Evolutionary conservation across 2,888 invertebrate genomes (phyloP).

Genomic region (Limnephilus marmoratus): DNA sequence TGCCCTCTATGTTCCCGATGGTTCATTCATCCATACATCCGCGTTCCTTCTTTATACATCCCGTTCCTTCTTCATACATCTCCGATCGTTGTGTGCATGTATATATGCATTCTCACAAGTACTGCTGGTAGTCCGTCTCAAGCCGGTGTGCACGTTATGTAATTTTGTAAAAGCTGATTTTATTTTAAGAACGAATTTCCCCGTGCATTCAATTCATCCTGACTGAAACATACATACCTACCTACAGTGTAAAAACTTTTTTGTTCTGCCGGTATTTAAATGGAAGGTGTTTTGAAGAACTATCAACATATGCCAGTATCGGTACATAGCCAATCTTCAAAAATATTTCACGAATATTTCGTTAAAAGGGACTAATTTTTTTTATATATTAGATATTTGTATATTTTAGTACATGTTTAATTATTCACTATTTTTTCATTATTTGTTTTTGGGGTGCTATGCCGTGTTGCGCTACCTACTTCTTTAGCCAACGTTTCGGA

Average conservation of each 20-base stretch:
- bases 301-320: too few species aligned
- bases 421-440: too few species aligned
- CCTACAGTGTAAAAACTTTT: background rate
- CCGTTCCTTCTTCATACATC: background rate
- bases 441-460: too few species aligned
- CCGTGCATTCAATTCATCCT: background rate
- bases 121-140: background rate
- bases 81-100: background rate
- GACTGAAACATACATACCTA: background rate
- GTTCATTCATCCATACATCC: conserved; percentile 2
- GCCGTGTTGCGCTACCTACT: too few species aligned
- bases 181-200: background rate
- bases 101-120: background rate
- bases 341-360: too few species aligned
- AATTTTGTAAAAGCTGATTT: background rate
- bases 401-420: too few species aligned
- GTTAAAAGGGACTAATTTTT: too few species aligned
- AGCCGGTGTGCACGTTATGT: background rate
- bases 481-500: too few species aligned
- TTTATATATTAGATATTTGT: too few species aligned
- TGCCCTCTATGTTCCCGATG: conserved; percentile 17
- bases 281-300: too few species aligned
- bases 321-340: too few species aligned
- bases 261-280: background rate
- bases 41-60: conserved; percentile 8